phyloP scores from a whole-genome alignment of 2,113 vertebrate species.

The Myiopsitta monachus region DNA sequence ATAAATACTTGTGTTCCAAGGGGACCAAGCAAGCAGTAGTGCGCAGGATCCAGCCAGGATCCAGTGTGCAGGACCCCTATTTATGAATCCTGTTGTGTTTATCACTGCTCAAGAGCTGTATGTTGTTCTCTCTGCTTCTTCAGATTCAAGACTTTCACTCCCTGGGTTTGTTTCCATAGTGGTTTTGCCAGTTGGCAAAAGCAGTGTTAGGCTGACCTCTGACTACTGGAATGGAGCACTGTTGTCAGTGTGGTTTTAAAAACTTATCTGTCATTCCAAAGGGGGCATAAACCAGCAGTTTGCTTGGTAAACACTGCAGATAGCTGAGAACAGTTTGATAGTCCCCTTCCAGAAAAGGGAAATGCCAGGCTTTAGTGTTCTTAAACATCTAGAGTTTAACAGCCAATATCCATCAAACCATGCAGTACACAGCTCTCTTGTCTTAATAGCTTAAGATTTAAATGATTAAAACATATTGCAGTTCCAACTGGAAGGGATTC shows the following conservation, averaged over 20 bases:
- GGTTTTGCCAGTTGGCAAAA: slow-evolving; percentile 1
- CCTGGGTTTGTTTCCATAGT: not conserved
- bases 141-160: not conserved
- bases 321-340: not conserved
- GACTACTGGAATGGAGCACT: not conserved
- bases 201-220: not conserved
- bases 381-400: not conserved
- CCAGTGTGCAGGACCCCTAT: no score
- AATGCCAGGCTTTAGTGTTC: not conserved
- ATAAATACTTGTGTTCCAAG: not conserved
- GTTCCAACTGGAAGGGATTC: not conserved
- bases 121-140: not conserved
- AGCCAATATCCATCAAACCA: not conserved
- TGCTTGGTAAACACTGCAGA: slow-evolving; percentile 37
- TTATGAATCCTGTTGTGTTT: not conserved
- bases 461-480: not conserved
- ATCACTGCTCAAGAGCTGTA: not conserved
- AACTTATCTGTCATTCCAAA: not conserved
- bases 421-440: not conserved
- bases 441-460: not conserved
- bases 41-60: not conserved
- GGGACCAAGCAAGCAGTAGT: not conserved
- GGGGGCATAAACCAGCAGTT: not conserved
- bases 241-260: slow-evolving; percentile 10
- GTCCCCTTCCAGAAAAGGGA: not conserved